Conservation (phyloP, 1,140 invertebrate species). For the Glomeris maerens region DNA sequence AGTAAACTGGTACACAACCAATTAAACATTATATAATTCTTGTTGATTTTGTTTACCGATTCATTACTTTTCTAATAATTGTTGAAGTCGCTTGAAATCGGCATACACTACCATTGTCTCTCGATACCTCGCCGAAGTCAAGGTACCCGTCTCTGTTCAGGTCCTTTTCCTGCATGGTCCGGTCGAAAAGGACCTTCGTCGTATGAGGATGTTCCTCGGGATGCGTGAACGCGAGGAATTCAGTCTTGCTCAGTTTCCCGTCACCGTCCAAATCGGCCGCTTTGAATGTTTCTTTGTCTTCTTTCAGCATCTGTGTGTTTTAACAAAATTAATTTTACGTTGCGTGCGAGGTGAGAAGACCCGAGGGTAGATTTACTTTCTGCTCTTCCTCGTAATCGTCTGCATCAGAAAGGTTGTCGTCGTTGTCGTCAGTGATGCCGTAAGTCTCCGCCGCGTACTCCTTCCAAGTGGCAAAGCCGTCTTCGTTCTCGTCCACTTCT, state of each 20-base stretch:
- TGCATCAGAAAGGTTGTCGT: conserved; percentile 17
- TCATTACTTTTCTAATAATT: too few species aligned
- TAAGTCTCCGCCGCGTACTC: conserved; percentile 75
- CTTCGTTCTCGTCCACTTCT: conserved; percentile 68
- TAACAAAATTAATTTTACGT: background rate
- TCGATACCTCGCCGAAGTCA: conserved; percentile 68
- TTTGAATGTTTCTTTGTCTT: conserved; percentile 74
- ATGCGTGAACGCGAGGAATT: conserved; percentile 81
- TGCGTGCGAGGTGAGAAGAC: background rate
- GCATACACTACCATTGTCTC: conserved; percentile 42
- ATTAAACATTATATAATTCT: too few species aligned
- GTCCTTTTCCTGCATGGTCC: conserved; percentile 75
- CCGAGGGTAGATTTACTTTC: conserved; percentile 3
- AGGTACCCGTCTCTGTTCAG: conserved; percentile 63
- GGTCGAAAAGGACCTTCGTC: conserved; percentile 65
- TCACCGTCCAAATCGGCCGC: conserved; percentile 76
- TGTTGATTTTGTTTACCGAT: too few species aligned
- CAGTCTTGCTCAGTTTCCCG: conserved; percentile 53
- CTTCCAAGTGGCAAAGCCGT: conserved; percentile 68
- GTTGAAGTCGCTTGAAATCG: background rate
- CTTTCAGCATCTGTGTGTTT: conserved; percentile 32
- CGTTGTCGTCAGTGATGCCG: conserved; percentile 43
- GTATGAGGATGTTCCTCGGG: conserved; percentile 86
- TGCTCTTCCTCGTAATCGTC: conserved; percentile 23
- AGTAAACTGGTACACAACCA: too few species aligned